These are phyloP conservation scores for Chaetophractus vellerosus DNA, from an alignment of 2,797 vertebrate genomes.

Conservation along the genomic window DNA sequence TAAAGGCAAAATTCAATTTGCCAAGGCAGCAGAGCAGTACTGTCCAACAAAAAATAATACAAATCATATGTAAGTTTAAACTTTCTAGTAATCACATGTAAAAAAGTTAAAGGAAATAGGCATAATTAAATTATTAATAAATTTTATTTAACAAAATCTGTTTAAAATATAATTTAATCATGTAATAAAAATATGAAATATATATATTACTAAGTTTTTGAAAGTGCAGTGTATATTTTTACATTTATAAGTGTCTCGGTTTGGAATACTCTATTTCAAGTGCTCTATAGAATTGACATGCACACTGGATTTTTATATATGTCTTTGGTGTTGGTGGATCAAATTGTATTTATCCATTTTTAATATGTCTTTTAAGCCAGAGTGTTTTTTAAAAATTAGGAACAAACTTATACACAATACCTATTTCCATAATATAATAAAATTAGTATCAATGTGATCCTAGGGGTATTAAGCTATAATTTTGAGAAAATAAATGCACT, in stretches of 20 bases:
- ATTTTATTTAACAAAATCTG: background rate
- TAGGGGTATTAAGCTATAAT: background rate
- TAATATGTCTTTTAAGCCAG: background rate
- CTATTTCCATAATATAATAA: conserved; percentile 15
- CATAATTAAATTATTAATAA: background rate
- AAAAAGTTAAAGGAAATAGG: background rate
- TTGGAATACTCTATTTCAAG: background rate
- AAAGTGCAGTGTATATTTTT: background rate
- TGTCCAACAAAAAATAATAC: background rate
- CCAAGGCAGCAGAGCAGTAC: background rate
- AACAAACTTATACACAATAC: background rate
- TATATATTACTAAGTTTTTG: background rate
- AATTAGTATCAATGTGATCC: background rate
- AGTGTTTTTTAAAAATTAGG: background rate
- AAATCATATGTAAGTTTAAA: background rate
- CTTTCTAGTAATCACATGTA: background rate
- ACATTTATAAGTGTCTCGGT: background rate
- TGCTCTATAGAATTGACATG: background rate
- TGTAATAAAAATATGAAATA: background rate
- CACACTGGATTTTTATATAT: background rate
- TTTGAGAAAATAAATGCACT: background rate
- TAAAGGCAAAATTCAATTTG: conserved; percentile 19
- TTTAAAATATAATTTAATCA: background rate
- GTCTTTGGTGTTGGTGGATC: background rate
- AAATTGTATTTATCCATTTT: background rate